Base-by-base conservation (phyloP, 2,113 vertebrate species). In the Amphilophus citrinellus region DNA sequence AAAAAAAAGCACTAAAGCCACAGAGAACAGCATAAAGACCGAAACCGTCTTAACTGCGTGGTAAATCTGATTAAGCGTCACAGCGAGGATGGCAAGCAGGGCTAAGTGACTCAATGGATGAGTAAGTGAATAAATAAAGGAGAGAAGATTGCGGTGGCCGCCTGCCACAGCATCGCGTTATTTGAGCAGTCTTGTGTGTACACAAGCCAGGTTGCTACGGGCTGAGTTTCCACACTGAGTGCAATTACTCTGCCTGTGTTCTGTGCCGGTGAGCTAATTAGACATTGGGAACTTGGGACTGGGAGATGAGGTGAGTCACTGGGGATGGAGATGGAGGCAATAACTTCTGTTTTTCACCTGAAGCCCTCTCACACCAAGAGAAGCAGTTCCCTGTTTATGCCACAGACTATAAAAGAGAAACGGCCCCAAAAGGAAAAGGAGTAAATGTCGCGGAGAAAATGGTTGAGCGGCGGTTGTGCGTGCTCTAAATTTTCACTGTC, bases 91-190 rank as follows among this genome's bases (percentile, higher is more conserved):
- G 85, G 87, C 80, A 85, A 83, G 85, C 77, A 77, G 75, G 80
- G 89, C 89, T 92, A 93, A 94, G 90, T 91, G 91, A 93, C 89
- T 92, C 84, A 81, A 85, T 76, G 85, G 89, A 90, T 91, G 89
- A 94, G 87, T 91, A 94, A 94, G 93, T 94, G 92, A 89, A 92
- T 94, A 91, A 94, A 91, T 91, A 92, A 93, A 89, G 87, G 79
- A 80, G 89, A 75, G 88, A 84, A 91, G 88, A 91, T 83, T 84
- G 87, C 7, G 50, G 80, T 88, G 87, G 88, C 89, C 35, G 90
- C 66, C 83, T 91, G 92, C 92, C 93, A 93, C 79, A 24, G 84
- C 87, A 58, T 56, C 85, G 17, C 75, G 79, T 88, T 88, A 88
- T 92, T 87, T 86, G 65, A 93, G 85, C 80, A 84, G 83, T 85